Conservation (phyloP, 2,888 invertebrate genomes). For the Macaria notata region DNA sequence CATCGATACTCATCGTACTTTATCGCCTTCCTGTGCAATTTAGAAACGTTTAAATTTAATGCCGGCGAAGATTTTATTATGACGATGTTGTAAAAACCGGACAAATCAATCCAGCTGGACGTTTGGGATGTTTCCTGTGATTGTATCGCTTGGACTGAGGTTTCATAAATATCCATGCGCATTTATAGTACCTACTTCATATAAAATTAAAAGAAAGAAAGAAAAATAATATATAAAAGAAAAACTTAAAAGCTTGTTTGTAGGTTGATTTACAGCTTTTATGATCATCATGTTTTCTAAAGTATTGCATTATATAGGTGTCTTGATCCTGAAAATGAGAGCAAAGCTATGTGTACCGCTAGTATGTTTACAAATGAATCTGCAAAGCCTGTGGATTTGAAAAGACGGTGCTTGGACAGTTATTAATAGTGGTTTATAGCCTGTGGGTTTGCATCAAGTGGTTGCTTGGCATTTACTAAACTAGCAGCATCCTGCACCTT, state of each 20-base stretch:
- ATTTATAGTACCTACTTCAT: too few species aligned
- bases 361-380: constrained; percentile 27
- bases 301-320: too few species aligned
- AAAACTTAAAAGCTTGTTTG: too few species aligned
- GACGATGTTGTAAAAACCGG: constrained; percentile 26
- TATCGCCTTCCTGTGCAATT: constrained; percentile 27
- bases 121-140: constrained; percentile 16
- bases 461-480: constrained; percentile 13
- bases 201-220: too few species aligned
- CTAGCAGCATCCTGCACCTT: too few species aligned
- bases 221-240: too few species aligned
- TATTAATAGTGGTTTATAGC: constrained; percentile 44
- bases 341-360: not conserved
- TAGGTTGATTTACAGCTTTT: too few species aligned
- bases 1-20: constrained; percentile 25
- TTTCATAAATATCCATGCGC: too few species aligned
- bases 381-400: constrained; percentile 24
- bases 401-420: constrained; percentile 39
- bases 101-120: constrained; percentile 35
- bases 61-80: constrained; percentile 20
- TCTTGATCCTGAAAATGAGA: too few species aligned
- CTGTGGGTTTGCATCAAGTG: constrained; percentile 42
- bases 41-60: constrained; percentile 31
- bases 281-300: too few species aligned
- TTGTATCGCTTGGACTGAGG: constrained; percentile 13